These are phyloP conservation scores for Zaprionus lachaisei DNA, from an alignment of 1,140 invertebrate species.

Conservation along the genomic window DNA sequence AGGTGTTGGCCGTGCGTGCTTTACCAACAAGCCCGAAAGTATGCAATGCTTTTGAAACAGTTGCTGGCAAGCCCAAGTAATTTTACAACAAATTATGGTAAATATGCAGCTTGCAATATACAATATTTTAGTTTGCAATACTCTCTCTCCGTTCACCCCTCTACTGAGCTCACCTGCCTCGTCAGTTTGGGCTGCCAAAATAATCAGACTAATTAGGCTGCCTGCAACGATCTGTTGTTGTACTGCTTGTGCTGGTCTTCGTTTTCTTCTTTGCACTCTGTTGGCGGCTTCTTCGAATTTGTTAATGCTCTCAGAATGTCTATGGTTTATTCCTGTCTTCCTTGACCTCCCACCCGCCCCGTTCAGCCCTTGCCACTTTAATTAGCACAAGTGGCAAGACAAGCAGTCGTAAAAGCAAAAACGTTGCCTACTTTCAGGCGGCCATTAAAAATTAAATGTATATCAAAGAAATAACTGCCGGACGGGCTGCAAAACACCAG, in stretches of 20 bases:
- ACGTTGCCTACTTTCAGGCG: slow-evolving; percentile 64
- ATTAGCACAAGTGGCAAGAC: slow-evolving; percentile 68
- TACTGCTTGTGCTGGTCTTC: background rate
- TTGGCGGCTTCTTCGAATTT: background rate
- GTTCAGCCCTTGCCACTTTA: slow-evolving; percentile 47
- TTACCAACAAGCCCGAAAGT: slow-evolving; percentile 1
- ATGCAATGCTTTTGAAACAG: slow-evolving; percentile 3
- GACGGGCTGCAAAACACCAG: slow-evolving; percentile 8
- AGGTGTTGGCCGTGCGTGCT: background rate
- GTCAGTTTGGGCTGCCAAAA: background rate
- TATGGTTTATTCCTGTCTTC: background rate
- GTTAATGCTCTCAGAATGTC: background rate
- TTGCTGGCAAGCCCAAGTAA: background rate
- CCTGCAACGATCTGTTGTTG: background rate
- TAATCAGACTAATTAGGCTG: slow-evolving; percentile 28
- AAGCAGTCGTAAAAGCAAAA: slow-evolving; percentile 59
- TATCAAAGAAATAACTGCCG: slow-evolving; percentile 61
- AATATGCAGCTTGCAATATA: background rate
- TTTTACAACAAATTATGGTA: background rate
- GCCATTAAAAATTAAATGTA: slow-evolving; percentile 76
- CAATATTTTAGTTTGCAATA: too few species aligned
- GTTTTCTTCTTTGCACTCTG: background rate
- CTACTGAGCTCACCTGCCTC: background rate
- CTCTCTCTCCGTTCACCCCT: too few species aligned
- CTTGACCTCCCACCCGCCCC: background rate